These are phyloP conservation scores for Maccullochella peelii DNA, from an alignment of 2,113 vertebrate species.

Conservation along the genomic window DNA sequence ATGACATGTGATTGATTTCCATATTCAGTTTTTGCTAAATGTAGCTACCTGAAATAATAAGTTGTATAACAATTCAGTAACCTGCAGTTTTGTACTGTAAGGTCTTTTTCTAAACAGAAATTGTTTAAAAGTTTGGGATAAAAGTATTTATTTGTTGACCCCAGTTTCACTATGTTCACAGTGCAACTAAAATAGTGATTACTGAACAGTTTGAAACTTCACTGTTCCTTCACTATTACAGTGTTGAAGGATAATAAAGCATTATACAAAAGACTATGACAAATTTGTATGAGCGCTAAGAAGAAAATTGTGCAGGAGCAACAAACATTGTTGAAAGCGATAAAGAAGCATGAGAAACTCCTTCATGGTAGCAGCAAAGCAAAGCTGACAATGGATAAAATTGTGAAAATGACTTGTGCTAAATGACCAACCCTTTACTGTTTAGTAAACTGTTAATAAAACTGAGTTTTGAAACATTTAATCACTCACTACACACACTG, in stretches of 20 bases:
- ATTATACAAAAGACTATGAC: too few species aligned
- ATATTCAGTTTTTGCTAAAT: not conserved
- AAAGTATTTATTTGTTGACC: not conserved
- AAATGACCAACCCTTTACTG: not conserved
- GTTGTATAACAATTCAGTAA: not conserved
- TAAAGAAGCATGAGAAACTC: not conserved
- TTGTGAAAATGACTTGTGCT: not conserved
- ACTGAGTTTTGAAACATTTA: not conserved
- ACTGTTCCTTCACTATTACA: not conserved
- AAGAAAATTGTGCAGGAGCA: not conserved
- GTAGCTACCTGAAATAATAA: not conserved
- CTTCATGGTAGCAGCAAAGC: not conserved
- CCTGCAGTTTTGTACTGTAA: not conserved
- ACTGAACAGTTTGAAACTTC: not conserved
- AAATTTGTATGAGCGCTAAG: too few species aligned
- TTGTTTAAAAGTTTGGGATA: not conserved
- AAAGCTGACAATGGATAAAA: not conserved
- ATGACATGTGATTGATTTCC: constrained; percentile 24
- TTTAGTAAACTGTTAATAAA: not conserved
- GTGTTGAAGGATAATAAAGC: not conserved
- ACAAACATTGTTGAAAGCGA: not conserved
- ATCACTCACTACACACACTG: not conserved
- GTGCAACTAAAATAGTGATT: not conserved
- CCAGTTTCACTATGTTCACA: not conserved
- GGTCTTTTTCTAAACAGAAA: too few species aligned